phyloP scores from a whole-genome alignment of 2,888 invertebrate species.

The Eucera pruinosa region DNA sequence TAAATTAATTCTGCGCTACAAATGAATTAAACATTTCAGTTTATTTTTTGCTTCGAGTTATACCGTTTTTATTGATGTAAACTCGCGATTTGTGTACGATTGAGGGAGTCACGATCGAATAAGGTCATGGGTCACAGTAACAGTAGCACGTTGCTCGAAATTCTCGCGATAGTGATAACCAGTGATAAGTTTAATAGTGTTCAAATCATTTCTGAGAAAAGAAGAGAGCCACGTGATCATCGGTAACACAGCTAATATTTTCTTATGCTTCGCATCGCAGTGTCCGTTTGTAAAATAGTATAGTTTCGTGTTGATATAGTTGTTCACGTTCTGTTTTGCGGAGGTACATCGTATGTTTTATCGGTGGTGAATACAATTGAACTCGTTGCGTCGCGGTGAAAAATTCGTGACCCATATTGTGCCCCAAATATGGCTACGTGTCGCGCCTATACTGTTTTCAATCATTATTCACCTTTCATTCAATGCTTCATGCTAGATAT shows the following conservation, averaged over 20 bases:
- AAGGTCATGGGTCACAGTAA: conserved; percentile 38
- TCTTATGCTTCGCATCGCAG: background rate
- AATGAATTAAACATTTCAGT: too few relatives aligned
- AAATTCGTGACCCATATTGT: conserved; percentile 31
- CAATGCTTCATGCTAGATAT: background rate
- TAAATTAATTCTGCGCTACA: too few relatives aligned
- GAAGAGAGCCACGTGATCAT: conserved; percentile 36
- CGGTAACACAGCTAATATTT: conserved; percentile 26
- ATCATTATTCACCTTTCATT: background rate
- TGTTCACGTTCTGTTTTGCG: background rate
- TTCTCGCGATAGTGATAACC: conserved; percentile 42
- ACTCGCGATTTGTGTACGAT: background rate
- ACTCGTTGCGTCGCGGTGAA: background rate
- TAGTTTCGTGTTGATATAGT: background rate
- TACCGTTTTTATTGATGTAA: background rate
- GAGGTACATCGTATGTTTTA: background rate
- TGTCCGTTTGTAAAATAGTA: background rate
- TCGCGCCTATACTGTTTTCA: background rate
- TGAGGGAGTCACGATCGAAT: conserved; percentile 14
- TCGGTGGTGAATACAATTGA: conserved; percentile 17
- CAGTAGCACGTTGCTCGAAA: background rate
- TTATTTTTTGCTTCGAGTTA: background rate
- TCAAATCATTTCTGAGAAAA: conserved; percentile 39
- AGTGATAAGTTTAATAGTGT: conserved; percentile 13
- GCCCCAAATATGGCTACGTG: conserved; percentile 21